phyloP scores from a whole-genome alignment of 2,797 vertebrate genomes.

The Urocyon cinereoargenteus region DNA sequence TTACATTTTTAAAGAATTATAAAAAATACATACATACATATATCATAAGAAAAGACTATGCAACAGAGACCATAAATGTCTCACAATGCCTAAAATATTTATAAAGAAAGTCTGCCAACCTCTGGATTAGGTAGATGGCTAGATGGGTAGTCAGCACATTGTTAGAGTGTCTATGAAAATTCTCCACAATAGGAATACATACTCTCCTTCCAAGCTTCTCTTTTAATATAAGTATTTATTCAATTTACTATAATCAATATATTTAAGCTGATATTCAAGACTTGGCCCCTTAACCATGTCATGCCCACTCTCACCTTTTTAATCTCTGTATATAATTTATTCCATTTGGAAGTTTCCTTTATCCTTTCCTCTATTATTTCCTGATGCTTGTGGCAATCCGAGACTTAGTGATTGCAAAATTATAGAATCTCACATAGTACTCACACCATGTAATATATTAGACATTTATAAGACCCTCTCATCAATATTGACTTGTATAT shows the following conservation, averaged over 20 bases:
- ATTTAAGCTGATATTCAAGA: background rate
- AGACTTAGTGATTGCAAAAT: background rate
- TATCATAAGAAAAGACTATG: background rate
- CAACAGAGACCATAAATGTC: background rate
- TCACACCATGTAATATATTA: background rate
- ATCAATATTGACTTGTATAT: background rate
- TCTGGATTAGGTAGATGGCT: background rate
- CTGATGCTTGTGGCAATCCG: background rate
- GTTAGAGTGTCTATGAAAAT: background rate
- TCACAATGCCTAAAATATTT: background rate
- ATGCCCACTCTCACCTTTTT: background rate
- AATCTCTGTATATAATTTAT: background rate
- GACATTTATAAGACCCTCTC: background rate
- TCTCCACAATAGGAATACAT: background rate
- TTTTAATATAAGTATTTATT: background rate
- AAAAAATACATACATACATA: background rate
- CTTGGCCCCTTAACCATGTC: background rate
- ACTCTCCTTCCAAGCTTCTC: background rate
- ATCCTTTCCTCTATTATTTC: background rate
- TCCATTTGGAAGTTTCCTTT: background rate
- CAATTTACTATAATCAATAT: background rate
- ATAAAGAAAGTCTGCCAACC: background rate
- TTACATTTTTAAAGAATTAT: background rate
- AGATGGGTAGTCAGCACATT: background rate
- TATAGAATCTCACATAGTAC: background rate